Evolutionary conservation across 2,797 vertebrate genomes (phyloP), one percentile per base, ranked within the genome.

Genomic region (Hapalemur alaotrensis): DNA sequence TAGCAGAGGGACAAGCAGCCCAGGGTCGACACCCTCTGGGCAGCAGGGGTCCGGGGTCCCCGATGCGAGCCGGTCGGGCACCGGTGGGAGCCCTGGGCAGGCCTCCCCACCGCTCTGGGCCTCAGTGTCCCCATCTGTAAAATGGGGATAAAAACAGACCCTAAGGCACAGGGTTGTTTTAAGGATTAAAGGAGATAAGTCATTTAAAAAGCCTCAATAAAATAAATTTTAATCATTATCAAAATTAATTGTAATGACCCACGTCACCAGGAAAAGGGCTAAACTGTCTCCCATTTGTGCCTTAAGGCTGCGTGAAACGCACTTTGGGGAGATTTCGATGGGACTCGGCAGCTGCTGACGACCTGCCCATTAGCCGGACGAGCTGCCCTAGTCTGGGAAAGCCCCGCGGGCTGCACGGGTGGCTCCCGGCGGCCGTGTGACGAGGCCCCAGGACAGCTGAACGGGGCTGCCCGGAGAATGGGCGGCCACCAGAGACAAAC

Each of bases 361-460:
- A 14, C 38, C 91, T 4, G 67, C 35, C 2, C n/a, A 28, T 10
- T 11, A 0, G 50, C 0, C 0, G 43, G 43, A 25, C 6, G 4
- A 30, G 23, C 7, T 4, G 81, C 7, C 32, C 43, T 2, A 2
- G 22, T 1, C 11, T 15, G 38, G 25, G 76, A 28, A 41, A 28
- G 35, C 13, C 30, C 17, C 23, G 1, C 7, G 22, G 22, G 9
- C 54, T 8, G 22, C 10, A 57, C 54, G 25, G 22, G 23, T 25
- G 54, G 54, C 9, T 57, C 54, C 22, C 23, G 22, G 54, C 0
- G 20, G 52, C 52, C 7, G 18, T 7, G 52, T 3, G 3, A 57
- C 54, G 7, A 65, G 59, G 32, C 54, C 57, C 20, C 92, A 5
- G 75, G 43, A 8, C 50, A 1, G 11, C 46, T 0, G 28, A 22